Evolutionary conservation across 1,140 invertebrate genomes (phyloP), one percentile per base, ranked within the genome.

Genomic region (Diachasmimorpha longicaudata): DNA sequence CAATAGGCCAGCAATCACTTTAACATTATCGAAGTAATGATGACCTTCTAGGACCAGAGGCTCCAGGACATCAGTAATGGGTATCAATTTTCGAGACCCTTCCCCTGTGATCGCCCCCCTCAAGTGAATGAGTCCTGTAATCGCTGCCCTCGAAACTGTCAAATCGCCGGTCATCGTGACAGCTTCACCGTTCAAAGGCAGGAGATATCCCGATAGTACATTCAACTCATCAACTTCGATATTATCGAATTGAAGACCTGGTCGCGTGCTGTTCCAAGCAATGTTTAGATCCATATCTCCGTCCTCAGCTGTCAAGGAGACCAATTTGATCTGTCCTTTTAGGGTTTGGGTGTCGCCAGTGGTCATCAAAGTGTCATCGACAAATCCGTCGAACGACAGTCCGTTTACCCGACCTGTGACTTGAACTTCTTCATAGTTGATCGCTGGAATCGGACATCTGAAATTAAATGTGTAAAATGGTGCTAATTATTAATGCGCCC

Each of bases 321-420:
- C 4, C 1, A 82, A 81, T 46, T 5, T 36, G 21, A 31, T 74
- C 42, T 78, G 67, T 82, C 85, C 85, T 25, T 71, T 74, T 37
- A 87, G 48, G 46, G 77, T 11, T 80, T 88, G 85, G 79, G 9
- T 39, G 4, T 31, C 16, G 0, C 79, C 83, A 19, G 44, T 79
- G 31, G 79, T 76, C 78, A 78, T 82, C 19, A 88, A 73, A 19
- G 80, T 16, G 77, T 80, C 79, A 4, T 81, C 55, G 6, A 80
- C 25, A n/a, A 86, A 77, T 19, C 78, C 8, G 4, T 48, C 16
- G 36, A 85, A 79, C 8, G 63, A 44, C 11, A 83, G 72, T 31
- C 81, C 82, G 70, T 87, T 86, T 4, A 88, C 46, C 19, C 75
- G 66, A 14, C 76, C 77, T 19, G 72, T 67, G 16, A 86, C 79